Conservation (phyloP, 2,888 invertebrate genomes). For the Lithosia quadra region DNA sequence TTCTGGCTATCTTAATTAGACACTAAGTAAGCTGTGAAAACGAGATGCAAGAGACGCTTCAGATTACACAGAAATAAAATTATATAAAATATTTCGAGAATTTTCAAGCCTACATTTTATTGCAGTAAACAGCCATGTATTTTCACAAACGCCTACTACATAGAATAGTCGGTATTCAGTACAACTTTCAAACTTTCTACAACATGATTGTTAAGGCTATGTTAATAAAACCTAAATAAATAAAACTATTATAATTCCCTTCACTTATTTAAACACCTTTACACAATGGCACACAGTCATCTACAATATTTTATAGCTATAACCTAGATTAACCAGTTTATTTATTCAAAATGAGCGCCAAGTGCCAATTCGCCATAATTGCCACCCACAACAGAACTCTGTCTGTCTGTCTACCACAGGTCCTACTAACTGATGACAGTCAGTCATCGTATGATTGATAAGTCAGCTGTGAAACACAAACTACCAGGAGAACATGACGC, state of each 20-base stretch:
- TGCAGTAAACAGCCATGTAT: too few species aligned
- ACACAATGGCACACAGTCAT: not conserved
- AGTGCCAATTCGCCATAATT: not conserved
- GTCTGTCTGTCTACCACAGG: too few species aligned
- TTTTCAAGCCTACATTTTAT: too few species aligned
- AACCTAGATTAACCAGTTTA: not conserved
- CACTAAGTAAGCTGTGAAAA: too few species aligned
- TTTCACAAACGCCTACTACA: not conserved
- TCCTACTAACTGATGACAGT: not conserved
- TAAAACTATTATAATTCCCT: not conserved
- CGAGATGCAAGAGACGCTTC: too few species aligned
- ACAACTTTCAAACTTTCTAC: not conserved
- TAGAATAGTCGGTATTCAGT: not conserved
- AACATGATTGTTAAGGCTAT: not conserved
- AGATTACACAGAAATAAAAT: too few species aligned
- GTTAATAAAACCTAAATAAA: not conserved
- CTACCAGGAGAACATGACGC: conserved; percentile 21
- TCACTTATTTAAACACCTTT: not conserved
- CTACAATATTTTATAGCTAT: not conserved
- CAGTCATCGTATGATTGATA: conserved; percentile 17
- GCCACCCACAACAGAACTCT: too few species aligned
- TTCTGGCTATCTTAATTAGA: too few species aligned
- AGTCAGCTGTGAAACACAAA: conserved; percentile 24
- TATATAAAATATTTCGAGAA: too few species aligned
- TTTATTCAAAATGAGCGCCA: not conserved